phyloP scores from a whole-genome alignment of 2,113 vertebrate species.

The Coryphaenoides rupestris region DNA sequence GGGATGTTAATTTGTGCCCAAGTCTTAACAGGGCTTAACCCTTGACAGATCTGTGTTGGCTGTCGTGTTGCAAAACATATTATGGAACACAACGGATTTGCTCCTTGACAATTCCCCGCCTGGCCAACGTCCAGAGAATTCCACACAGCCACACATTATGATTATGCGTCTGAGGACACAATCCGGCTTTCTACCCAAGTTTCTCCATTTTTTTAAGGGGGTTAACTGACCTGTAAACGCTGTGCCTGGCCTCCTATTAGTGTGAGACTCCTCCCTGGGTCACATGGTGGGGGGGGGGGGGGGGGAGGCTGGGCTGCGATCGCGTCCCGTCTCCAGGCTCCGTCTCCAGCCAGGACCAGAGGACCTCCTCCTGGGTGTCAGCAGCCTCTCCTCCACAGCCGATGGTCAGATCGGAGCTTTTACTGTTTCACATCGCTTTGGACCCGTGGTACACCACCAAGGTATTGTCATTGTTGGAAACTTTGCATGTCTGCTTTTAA shows the following conservation, averaged over 20 bases:
- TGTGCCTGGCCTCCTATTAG: constrained; percentile 2
- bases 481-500: too few relatives aligned
- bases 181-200: constrained; percentile 41
- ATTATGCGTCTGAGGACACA: constrained; percentile 2
- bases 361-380: constrained; percentile 39
- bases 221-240: constrained; percentile 16
- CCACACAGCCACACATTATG: constrained; percentile 11
- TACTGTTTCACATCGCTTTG: neutral
- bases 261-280: constrained; percentile 57
- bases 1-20: too few relatives aligned
- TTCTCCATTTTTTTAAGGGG: constrained; percentile 26
- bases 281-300: constrained; percentile 43
- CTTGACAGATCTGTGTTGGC: neutral
- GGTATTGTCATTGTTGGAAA: too few relatives aligned
- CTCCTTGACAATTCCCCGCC: constrained; percentile 39
- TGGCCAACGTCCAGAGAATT: constrained; percentile 6
- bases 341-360: constrained; percentile 17
- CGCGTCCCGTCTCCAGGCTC: constrained; percentile 19
- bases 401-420: constrained; percentile 33
- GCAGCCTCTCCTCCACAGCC: constrained; percentile 14
- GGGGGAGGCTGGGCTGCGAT: constrained; percentile 27
- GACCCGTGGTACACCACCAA: neutral
- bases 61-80: constrained; percentile 14
- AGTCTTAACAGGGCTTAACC: neutral
- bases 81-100: constrained; percentile 1